Evolutionary conservation across 2,888 invertebrate genomes (phyloP).

Genomic region (Sabatieria punctata): DNA sequence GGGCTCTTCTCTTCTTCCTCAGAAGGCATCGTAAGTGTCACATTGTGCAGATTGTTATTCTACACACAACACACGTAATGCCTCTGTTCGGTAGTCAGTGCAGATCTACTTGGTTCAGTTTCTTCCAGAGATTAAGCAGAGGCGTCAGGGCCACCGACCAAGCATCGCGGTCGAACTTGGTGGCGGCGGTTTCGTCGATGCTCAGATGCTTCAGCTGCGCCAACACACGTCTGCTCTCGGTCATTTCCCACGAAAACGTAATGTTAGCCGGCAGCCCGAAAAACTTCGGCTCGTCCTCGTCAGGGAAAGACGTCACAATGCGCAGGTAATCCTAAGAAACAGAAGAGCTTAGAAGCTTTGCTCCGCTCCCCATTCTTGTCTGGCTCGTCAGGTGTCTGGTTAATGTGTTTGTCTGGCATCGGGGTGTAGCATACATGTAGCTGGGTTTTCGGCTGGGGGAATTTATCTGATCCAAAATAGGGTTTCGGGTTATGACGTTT

Average conservation of each 20-base stretch:
- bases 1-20: constrained; percentile 36
- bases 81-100: too few species aligned
- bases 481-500: too few species aligned
- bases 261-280: constrained; percentile 75
- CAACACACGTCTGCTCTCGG: constrained; percentile 45
- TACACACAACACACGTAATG: too few species aligned
- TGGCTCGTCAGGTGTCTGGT: too few species aligned
- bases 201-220: constrained; percentile 39
- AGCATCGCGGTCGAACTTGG: constrained; percentile 39
- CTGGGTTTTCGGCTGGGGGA: too few species aligned
- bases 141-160: constrained; percentile 50
- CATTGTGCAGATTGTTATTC: constrained; percentile 24
- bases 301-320: constrained; percentile 49
- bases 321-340: constrained; percentile 54
- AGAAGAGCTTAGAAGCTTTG: too few species aligned
- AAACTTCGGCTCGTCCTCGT: constrained; percentile 53
- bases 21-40: constrained; percentile 16
- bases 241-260: constrained; percentile 61
- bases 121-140: constrained; percentile 64
- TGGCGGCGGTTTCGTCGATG: constrained; percentile 24
- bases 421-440: too few species aligned
- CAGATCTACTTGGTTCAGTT: constrained; percentile 40
- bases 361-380: too few species aligned
- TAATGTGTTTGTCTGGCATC: too few species aligned
- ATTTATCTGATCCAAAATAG: too few species aligned